A percentile compares a stretch with the other conserved stretches of the same genome.
Conservation (phyloP, 2,797 vertebrate genomes). For the Catharus ustulatus region DNA sequence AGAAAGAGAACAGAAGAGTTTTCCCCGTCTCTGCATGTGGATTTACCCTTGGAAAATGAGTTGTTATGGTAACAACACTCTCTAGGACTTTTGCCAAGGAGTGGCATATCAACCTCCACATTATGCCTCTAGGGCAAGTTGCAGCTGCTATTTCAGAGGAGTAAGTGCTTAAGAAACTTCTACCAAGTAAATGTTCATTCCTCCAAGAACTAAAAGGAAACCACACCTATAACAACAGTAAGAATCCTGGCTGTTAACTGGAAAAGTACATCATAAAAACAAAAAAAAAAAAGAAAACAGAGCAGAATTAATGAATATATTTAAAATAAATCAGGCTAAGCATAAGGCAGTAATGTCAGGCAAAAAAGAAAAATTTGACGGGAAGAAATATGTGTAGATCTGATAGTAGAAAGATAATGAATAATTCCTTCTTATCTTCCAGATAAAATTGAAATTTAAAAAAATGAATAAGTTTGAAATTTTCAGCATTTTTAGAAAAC, state of each 20-base stretch:
- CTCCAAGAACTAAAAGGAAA: background rate
- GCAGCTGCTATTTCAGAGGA: background rate
- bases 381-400: background rate
- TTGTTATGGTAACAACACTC: conserved; percentile 1
- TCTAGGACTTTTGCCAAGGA: conserved; percentile 8
- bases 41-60: background rate
- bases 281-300: rapidly evolving
- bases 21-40: background rate
- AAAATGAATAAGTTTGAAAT: background rate
- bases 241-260: background rate
- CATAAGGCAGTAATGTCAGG: background rate
- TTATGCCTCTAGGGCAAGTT: background rate
- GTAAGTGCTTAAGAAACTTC: background rate
- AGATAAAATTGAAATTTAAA: background rate
- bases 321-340: background rate
- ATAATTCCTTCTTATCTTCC: background rate
- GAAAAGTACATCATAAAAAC: background rate
- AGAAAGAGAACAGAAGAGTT: background rate
- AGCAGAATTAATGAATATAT: background rate
- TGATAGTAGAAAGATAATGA: background rate
- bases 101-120: background rate
- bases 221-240: background rate
- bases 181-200: background rate
- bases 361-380: background rate
- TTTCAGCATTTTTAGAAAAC: background rate